Evolutionary conservation across 2,797 vertebrate species (phyloP).

Genomic region (Chelon labrosus): DNA sequence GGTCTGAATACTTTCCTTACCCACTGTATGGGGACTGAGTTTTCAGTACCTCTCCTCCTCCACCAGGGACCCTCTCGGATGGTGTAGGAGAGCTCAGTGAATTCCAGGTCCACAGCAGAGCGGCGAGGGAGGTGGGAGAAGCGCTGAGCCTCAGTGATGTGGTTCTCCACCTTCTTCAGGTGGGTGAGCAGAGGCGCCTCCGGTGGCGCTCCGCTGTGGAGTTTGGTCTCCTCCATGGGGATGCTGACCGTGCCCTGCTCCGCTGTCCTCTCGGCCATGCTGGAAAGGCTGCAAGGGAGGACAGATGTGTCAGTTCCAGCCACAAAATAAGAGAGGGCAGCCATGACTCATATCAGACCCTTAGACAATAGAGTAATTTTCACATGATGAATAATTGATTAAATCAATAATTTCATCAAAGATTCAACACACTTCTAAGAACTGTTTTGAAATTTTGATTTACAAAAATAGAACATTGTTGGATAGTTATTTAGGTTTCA

Average conservation of each 20-base stretch:
- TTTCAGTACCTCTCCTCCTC: conserved; percentile 92
- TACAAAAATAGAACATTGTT: neutral
- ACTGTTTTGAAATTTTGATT: neutral
- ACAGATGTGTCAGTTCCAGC: neutral
- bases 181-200: conserved; percentile 93
- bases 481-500: neutral
- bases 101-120: conserved; percentile 95
- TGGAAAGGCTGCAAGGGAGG: conserved; percentile 70
- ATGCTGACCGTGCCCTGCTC: conserved; percentile 88
- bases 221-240: conserved; percentile 93
- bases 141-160: conserved; percentile 97
- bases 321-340: neutral
- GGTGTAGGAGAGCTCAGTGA: conserved; percentile 95
- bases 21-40: neutral
- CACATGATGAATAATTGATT: neutral
- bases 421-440: neutral
- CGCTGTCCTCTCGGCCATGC: conserved; percentile 92
- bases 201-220: conserved; percentile 78
- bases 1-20: no score
- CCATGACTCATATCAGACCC: neutral
- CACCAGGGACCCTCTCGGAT: conserved; percentile 97
- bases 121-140: conserved; percentile 97
- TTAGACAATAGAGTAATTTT: neutral
- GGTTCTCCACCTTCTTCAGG: conserved; percentile 99
- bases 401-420: neutral